Conservation (phyloP, 37 sponge, comb jelly and placozoan genomes). For the Amphimedon queenslandica region DNA sequence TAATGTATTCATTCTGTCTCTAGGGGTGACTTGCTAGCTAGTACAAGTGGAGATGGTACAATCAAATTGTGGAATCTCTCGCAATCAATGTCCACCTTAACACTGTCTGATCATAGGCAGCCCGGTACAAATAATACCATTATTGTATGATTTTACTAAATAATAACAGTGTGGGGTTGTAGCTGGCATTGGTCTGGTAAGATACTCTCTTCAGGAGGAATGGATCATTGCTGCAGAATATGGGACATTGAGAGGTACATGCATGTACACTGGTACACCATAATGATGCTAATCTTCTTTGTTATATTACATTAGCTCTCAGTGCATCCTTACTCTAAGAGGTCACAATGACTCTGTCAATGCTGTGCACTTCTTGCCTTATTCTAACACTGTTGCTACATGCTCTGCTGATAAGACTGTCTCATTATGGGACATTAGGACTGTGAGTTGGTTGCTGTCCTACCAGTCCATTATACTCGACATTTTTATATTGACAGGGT, state of each 20-base stretch:
- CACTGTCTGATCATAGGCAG: slow-evolving; percentile 84
- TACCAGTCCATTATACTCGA: background rate
- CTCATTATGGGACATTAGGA: slow-evolving; percentile 95
- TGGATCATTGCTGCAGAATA: slow-evolving; percentile 84
- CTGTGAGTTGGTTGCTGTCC: slow-evolving; percentile 28
- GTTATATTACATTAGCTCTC: slow-evolving; percentile 12
- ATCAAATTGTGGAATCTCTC: slow-evolving; percentile 90
- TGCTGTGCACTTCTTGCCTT: slow-evolving; percentile 75
- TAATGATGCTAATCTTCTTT: background rate
- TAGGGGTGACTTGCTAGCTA: slow-evolving; percentile 74
- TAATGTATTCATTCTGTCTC: background rate
- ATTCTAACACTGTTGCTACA: slow-evolving; percentile 59
- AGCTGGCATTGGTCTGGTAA: slow-evolving; percentile 80
- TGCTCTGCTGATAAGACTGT: slow-evolving; percentile 93
- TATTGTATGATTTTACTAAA: background rate
- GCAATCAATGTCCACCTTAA: slow-evolving; percentile 43
- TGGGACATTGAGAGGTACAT: slow-evolving; percentile 72
- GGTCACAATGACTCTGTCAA: slow-evolving; percentile 95
- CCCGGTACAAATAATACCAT: slow-evolving; percentile 29
- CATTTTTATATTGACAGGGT: slow-evolving; percentile 37
- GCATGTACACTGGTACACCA: background rate
- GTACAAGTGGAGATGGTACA: slow-evolving; percentile 84
- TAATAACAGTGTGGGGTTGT: slow-evolving; percentile 73
- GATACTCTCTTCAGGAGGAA: slow-evolving; percentile 68
- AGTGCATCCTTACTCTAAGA: slow-evolving; percentile 72